A percentile compares a stretch with the other conserved stretches of the same genome.
Evolutionary conservation across 2,888 invertebrate species (phyloP).

Genomic region (Crossocerus cetratus): DNA sequence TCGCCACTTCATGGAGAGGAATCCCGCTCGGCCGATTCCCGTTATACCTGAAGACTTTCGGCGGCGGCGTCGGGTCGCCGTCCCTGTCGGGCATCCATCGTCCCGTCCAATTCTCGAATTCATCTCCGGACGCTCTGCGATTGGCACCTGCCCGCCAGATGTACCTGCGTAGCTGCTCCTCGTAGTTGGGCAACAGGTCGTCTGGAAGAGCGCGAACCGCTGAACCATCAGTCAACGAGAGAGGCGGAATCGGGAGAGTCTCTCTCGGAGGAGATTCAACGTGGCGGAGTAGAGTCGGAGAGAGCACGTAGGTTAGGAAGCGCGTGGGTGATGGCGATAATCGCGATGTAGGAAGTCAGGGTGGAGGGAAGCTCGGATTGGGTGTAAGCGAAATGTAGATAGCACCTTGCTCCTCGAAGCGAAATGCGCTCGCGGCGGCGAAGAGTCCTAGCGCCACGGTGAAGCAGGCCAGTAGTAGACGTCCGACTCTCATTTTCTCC

Average conservation of each 20-base stretch:
- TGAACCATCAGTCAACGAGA: not conserved
- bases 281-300: not conserved
- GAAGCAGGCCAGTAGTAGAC: not conserved
- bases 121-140: constrained; percentile 48
- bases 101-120: constrained; percentile 72
- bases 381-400: not conserved
- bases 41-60: constrained; percentile 54
- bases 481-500: constrained; percentile 1
- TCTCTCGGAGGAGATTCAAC: not conserved
- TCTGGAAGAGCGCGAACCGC: constrained; percentile 6
- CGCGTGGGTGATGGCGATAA: not conserved
- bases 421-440: not conserved
- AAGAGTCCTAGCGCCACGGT: not conserved
- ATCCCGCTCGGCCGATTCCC: not conserved
- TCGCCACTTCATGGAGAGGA: constrained; percentile 76
- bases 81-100: constrained; percentile 75
- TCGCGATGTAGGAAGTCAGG: not conserved
- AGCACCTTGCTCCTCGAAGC: not conserved
- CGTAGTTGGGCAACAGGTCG: not conserved
- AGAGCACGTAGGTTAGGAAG: not conserved
- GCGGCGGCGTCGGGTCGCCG: constrained; percentile 60
- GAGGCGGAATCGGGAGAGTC: not conserved
- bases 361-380: not conserved
- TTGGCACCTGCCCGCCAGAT: not conserved
- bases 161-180: not conserved